These are phyloP conservation scores for Drosophila ironensis DNA, from an alignment of 1,140 invertebrate genomes.

Conservation along the genomic window DNA sequence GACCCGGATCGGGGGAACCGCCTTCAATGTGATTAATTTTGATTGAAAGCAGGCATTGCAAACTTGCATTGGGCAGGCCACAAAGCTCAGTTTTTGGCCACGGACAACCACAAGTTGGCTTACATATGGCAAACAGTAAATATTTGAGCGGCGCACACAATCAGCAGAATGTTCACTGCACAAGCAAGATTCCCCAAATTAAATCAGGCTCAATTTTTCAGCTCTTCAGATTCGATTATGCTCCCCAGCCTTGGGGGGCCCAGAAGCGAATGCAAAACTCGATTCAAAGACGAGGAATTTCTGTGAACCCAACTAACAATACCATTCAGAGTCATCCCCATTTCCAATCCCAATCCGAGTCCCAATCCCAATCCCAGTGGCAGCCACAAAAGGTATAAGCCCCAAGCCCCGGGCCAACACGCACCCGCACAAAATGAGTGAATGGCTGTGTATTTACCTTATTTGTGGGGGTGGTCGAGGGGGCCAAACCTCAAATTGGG, in stretches of 20 bases:
- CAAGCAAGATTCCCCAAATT: not conserved
- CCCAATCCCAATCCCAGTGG: constrained; percentile 38
- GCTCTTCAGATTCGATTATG: not conserved
- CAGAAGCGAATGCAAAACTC: constrained; percentile 20
- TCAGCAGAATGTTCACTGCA: constrained; percentile 4
- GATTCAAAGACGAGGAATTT: constrained; percentile 10
- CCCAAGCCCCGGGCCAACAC: not conserved
- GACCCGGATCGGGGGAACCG: not conserved
- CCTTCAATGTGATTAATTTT: constrained; percentile 12
- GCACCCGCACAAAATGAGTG: constrained; percentile 18
- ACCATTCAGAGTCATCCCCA: constrained; percentile 30
- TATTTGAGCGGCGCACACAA: constrained; percentile 36
- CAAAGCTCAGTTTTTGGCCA: constrained; percentile 22
- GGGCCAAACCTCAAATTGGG: constrained; percentile 59
- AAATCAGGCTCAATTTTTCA: not conserved
- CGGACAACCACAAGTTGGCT: constrained; percentile 27
- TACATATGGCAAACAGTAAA: constrained; percentile 39
- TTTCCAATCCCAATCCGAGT: constrained; percentile 36
- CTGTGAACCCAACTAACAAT: constrained; percentile 35
- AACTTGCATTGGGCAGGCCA: constrained; percentile 45
- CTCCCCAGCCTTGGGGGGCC: not conserved
- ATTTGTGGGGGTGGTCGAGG: constrained; percentile 7
- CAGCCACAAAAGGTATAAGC: constrained; percentile 69
- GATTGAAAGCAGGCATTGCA: not conserved
- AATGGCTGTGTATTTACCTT: constrained; percentile 72